Conservation (phyloP, 2,797 vertebrate species). For the Ctenosaura bakeri region DNA sequence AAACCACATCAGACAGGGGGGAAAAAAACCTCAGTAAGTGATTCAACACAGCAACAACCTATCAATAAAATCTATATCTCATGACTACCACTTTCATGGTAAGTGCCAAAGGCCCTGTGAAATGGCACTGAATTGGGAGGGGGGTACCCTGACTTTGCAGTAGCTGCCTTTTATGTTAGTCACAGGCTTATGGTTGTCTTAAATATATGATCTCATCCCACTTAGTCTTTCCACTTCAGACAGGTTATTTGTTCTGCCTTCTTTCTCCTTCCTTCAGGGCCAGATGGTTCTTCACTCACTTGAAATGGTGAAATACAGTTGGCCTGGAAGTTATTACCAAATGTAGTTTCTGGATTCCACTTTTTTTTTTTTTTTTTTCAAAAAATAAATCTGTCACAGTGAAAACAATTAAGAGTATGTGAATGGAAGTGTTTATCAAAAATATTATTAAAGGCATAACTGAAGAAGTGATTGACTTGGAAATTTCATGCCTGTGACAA, state of each 20-base stretch:
- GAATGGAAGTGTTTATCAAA: background rate
- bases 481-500: background rate
- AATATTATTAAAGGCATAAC: background rate
- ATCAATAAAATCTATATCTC: background rate
- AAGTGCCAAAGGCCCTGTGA: background rate
- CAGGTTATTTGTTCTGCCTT: background rate
- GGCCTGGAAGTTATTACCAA: background rate
- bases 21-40: background rate
- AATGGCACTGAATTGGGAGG: background rate
- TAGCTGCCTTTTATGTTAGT: constrained; percentile 17
- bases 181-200: background rate
- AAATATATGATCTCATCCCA: constrained; percentile 13
- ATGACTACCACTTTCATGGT: background rate
- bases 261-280: background rate
- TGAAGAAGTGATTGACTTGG: background rate
- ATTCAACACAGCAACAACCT: background rate
- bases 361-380: background rate
- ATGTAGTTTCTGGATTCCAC: background rate
- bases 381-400: background rate
- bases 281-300: background rate
- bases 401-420: background rate
- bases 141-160: background rate
- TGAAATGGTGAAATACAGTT: background rate
- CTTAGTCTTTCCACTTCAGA: background rate
- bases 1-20: background rate